Conservation (phyloP, 1,140 invertebrate genomes). For the Venustaconcha ellipsiformis region DNA sequence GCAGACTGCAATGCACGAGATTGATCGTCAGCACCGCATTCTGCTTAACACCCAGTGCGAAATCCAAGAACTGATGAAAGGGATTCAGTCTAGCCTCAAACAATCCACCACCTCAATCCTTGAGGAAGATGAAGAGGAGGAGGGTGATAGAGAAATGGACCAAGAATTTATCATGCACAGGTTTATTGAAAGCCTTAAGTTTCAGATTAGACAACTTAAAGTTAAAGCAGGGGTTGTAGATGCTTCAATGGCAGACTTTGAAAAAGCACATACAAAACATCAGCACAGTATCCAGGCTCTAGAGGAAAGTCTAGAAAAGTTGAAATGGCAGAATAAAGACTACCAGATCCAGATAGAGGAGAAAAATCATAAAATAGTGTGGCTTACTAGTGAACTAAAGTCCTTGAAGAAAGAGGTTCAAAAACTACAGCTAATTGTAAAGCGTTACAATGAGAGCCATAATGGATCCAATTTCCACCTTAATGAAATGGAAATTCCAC, state of each 20-base stretch:
- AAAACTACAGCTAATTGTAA: conserved; percentile 38
- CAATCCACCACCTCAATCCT: background rate
- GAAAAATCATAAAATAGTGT: conserved; percentile 33
- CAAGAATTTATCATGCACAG: conserved; percentile 9
- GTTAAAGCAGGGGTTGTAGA: conserved; percentile 17
- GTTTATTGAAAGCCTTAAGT: conserved; percentile 24
- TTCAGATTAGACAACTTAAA: conserved; percentile 25
- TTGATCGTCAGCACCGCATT: conserved; percentile 37
- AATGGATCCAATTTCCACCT: conserved; percentile 44
- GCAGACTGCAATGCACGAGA: conserved; percentile 39
- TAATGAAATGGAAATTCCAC: conserved; percentile 24
- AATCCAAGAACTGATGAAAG: conserved; percentile 29
- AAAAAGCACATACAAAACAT: conserved; percentile 15
- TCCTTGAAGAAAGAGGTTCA: conserved; percentile 34
- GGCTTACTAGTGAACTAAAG: conserved; percentile 36
- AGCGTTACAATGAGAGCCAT: conserved; percentile 45
- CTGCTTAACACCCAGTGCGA: conserved; percentile 27
- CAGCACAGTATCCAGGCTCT: conserved; percentile 14
- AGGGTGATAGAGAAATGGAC: conserved; percentile 12
- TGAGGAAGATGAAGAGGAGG: conserved; percentile 22
- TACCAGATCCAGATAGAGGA: conserved; percentile 11
- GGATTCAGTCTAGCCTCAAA: background rate
- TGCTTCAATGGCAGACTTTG: conserved; percentile 14
- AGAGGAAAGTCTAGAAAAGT: conserved; percentile 9
- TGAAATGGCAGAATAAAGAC: conserved; percentile 31